These are phyloP conservation scores for Seriola quinqueradiata DNA, from an alignment of 2,113 vertebrate species.

Conservation along the genomic window DNA sequence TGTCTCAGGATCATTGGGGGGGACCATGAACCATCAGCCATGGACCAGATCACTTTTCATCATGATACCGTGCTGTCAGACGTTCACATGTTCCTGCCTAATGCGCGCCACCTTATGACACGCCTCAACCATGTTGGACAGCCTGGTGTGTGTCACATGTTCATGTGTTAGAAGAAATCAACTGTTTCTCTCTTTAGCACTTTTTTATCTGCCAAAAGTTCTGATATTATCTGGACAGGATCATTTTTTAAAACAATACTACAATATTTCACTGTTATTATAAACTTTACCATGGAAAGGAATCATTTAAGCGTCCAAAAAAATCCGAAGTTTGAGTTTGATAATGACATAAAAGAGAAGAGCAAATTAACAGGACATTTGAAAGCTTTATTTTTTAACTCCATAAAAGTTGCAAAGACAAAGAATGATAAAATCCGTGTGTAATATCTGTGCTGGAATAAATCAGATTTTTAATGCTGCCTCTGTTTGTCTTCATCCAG, in stretches of 20 bases:
- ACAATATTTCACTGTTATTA: too few species aligned
- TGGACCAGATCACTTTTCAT: conserved; percentile 66
- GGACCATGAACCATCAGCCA: conserved; percentile 30
- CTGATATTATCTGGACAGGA: too few species aligned
- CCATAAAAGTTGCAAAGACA: background rate
- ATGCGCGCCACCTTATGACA: conserved; percentile 46
- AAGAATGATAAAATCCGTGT: too few species aligned
- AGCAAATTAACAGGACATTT: background rate
- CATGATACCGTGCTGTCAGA: conserved; percentile 76
- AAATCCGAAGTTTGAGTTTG: too few species aligned
- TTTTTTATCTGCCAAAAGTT: too few species aligned
- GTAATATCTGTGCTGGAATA: background rate
- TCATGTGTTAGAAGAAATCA: background rate
- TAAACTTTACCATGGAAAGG: too few species aligned
- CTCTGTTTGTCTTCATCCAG: conserved; percentile 69
- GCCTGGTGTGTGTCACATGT: conserved; percentile 58
- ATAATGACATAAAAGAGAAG: too few species aligned
- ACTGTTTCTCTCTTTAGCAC: too few species aligned
- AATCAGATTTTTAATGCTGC: background rate
- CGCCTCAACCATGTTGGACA: conserved; percentile 66
- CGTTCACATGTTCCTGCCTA: conserved; percentile 64
- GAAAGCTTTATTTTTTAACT: background rate
- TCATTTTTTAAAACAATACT: too few species aligned
- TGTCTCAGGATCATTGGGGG: background rate
- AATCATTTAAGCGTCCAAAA: too few species aligned